Evolutionary conservation across 2,113 vertebrate species (phyloP).

Genomic region (Bufo bufo): DNA sequence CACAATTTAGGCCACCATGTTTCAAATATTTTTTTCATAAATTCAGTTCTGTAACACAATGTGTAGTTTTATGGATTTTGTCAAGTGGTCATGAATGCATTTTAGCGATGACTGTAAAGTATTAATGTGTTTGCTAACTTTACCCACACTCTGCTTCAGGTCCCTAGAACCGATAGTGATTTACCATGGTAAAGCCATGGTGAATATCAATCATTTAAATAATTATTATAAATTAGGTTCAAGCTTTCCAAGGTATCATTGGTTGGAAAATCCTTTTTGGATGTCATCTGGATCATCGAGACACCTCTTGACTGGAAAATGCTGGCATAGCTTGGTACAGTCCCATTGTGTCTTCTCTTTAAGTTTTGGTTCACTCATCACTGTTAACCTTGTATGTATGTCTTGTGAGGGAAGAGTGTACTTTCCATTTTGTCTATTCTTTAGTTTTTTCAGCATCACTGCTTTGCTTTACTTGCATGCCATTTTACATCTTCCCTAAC

Average conservation of each 20-base stretch:
- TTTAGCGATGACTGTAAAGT: constrained; percentile 21
- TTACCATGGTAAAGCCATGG: background rate
- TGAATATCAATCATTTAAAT: constrained; percentile 36
- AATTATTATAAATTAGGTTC: constrained; percentile 27
- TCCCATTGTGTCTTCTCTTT: constrained; percentile 64
- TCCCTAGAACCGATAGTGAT: constrained; percentile 58
- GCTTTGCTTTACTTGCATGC: constrained; percentile 17
- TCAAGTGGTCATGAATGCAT: constrained; percentile 1
- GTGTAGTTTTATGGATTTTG: background rate
- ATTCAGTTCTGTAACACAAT: constrained; percentile 11
- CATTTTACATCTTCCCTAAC: background rate
- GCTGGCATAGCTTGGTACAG: constrained; percentile 68
- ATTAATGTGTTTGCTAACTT: constrained; percentile 52
- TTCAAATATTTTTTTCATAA: background rate
- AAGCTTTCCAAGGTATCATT: constrained; percentile 61
- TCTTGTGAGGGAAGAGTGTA: constrained; percentile 53
- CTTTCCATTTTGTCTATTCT: constrained; percentile 28
- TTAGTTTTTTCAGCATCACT: background rate
- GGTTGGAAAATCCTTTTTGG: constrained; percentile 68
- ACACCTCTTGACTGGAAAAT: constrained; percentile 69
- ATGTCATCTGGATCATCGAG: constrained; percentile 70
- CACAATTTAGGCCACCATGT: constrained; percentile 4
- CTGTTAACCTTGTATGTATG: constrained; percentile 63
- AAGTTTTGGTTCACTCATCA: constrained; percentile 64
- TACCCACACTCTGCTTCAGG: constrained; percentile 65